A percentile compares a stretch with the other conserved stretches of the same genome.
Evolutionary conservation across 2,888 invertebrate species (phyloP).

Genomic region (Drosophila sordidula): DNA sequence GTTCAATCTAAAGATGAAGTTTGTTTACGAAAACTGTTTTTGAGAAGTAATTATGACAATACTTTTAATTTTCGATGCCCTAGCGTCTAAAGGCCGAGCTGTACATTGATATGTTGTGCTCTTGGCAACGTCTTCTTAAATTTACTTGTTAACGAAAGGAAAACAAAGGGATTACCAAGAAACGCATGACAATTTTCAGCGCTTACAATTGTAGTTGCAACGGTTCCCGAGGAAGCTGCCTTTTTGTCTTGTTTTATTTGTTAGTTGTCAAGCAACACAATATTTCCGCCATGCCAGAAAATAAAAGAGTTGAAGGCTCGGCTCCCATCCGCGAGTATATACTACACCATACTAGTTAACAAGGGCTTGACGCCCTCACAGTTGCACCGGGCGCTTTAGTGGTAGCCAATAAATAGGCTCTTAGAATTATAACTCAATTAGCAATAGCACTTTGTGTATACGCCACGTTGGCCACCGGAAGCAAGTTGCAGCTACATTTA

Average conservation of each 20-base stretch:
- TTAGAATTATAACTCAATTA: constrained; percentile 74
- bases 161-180: too few relatives aligned
- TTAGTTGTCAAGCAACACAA: constrained; percentile 22
- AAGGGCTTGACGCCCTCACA: neutral
- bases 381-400: constrained; percentile 13
- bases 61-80: too few relatives aligned
- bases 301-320: constrained; percentile 10
- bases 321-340: neutral
- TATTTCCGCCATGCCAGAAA: constrained; percentile 6
- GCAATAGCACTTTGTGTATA: constrained; percentile 50
- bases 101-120: too few relatives aligned
- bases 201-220: too few relatives aligned
- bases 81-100: too few relatives aligned
- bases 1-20: too few relatives aligned
- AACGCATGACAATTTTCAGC: too few relatives aligned
- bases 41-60: too few relatives aligned
- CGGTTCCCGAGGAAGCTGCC: constrained; percentile 1
- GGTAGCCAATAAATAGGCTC: constrained; percentile 58
- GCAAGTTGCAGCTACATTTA: constrained; percentile 22
- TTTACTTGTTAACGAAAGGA: too few relatives aligned
- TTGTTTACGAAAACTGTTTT: too few relatives aligned
- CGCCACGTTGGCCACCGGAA: constrained; percentile 43
- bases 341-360: constrained; percentile 1
- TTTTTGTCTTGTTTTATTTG: constrained; percentile 10
- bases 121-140: too few relatives aligned